Evolutionary conservation across 2,888 invertebrate genomes (phyloP), one percentile per base, ranked within the genome.

Genomic region (Drosophila histrio): DNA sequence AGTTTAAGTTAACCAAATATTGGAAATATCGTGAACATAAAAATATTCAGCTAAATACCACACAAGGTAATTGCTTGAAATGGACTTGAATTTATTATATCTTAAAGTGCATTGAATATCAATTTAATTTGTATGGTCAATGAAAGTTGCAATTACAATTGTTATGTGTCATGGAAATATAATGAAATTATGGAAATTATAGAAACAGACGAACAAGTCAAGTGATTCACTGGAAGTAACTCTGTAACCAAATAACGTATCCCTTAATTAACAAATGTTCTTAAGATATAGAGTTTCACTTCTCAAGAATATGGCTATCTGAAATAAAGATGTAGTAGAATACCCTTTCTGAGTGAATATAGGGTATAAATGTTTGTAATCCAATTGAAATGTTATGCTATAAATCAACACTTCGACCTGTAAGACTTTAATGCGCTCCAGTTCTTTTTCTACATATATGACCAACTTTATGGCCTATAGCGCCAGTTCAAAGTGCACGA

Each of bases 401-500:
- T 62, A 76, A 77, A 77, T 77, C 41, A 61, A 22, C 22, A 30
- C 41, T 46, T 44, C n/a, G 24, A 53, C 34, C 46, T 47, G 8
- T 7, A 28, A 2, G 58, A 74, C 49, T 59, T 71, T 71, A 47
- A 60, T 61, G 54, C 39, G 59, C 57, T 72, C 50, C 61, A 79
- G 53, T 73, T 77, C 34, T 46, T 34, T n/a, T n/a, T n/a, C n/a
- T 34, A 28, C 24, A 30, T 7, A 44, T 49, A 36, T 54, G 34
- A 66, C 19, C 13, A 38, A 54, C 60, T 61, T 72, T 38, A 65
- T 63, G 34, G 53, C 41, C 67, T 49, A n/a, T n/a, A 58, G 77
- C 72, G 63, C 65, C 76, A 70, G 80, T 69, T 79, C 65, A 70
- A 53, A 84, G 78, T 70, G 62, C 77, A 65, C 46, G 39, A 11